Base-by-base conservation (phyloP, 2,888 invertebrate species). In the Acrobasis suavella region DNA sequence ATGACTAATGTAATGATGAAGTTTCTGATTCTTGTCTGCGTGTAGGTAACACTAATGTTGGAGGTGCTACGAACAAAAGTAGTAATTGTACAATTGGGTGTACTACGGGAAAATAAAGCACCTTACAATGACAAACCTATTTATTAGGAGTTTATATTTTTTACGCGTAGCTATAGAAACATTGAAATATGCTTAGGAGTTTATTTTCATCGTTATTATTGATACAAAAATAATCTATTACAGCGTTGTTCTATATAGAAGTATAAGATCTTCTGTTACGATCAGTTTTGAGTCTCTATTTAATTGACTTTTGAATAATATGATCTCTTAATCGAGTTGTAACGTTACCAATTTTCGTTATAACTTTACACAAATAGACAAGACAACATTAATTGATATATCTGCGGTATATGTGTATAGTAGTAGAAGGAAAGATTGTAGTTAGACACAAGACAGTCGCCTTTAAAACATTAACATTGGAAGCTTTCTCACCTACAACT, bases 401-500 rank as follows among this genome's bases (percentile, higher is more conserved):
- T n/a, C 14, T 32, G 7, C 51, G 32, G 52, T 52, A 22, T 52
- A 32, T 52, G 14, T n/a, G 52, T 32, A n/a, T 14, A 17, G 1
- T 10, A 56, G 46, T n/a, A 39, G 42, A 42, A 17, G 42, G 17
- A 38, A n/a, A n/a, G 17, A 16, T 14, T 7, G 42, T 56, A 56
- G 42, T 56, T 56, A 56, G 16, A 42, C 42, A 42, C 42, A 42
- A 42, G 12, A 12, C 14, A 12, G 22, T 22, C 22, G 51, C 22
- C 32, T 14, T 7, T 32, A 8, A 32, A 52, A 32, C 22, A 52
- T 32, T 8, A 52, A 42, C 17, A 38, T 39, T 39, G 12, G 16
- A 16, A 55, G 39, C 55, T 55, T 39, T 42, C 15, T 17, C 46
- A 42, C 39, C 42, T 15, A 56, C 42, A 12, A 42, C 39, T 55